Percentiles rank a stretch among this genome's conserved stretches.
Conservation (phyloP, 2,113 vertebrate species). For the Eubucco bourcierii region DNA sequence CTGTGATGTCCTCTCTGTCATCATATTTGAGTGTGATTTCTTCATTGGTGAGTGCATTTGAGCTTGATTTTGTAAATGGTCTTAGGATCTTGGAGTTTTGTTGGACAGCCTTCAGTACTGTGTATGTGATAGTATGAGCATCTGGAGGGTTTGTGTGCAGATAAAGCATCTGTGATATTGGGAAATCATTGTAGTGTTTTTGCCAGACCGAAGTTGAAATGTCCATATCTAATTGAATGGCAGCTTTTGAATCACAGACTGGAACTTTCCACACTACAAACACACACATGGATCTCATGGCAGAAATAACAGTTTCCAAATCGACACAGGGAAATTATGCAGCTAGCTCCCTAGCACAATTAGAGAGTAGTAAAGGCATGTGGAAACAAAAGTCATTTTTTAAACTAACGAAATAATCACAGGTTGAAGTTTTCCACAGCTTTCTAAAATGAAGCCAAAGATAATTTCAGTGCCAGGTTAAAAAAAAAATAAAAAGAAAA, state of each 20-base stretch:
- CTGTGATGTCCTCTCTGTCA: neutral
- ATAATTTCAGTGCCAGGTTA: constrained; percentile 40
- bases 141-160: constrained; percentile 56
- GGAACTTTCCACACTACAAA: constrained; percentile 49
- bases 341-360: constrained; percentile 24
- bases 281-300: constrained; percentile 28
- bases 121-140: constrained; percentile 47
- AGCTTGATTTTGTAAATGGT: constrained; percentile 22
- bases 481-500: constrained; percentile 39
- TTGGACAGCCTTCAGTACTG: constrained; percentile 19
- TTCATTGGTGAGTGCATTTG: neutral
- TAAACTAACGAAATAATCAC: constrained; percentile 70
- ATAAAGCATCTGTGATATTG: constrained; percentile 63
- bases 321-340: constrained; percentile 35
- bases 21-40: constrained; percentile 8
- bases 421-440: constrained; percentile 56
- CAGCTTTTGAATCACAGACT: constrained; percentile 56
- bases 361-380: constrained; percentile 33
- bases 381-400: constrained; percentile 66
- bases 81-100: constrained; percentile 44
- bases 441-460: constrained; percentile 50
- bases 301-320: constrained; percentile 51
- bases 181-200: constrained; percentile 50
- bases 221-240: constrained; percentile 59
- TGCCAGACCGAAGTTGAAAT: constrained; percentile 58